A percentile compares a stretch with the other conserved stretches of the same genome.
Conservation (phyloP, 2,888 invertebrate species). For the Rotaria macrura region DNA sequence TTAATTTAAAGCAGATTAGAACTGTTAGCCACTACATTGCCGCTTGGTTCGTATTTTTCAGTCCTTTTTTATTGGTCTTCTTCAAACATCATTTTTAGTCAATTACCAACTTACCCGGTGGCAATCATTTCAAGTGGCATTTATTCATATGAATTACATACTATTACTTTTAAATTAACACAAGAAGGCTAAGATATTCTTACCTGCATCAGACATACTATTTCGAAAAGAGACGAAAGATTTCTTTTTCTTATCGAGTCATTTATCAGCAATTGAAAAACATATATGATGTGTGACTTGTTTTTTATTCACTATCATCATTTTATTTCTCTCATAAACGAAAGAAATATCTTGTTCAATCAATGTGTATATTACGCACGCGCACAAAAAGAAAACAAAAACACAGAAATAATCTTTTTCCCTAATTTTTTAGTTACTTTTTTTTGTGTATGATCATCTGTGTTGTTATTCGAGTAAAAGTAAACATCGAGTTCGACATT, state of each 20-base stretch:
- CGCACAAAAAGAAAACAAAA: not conserved
- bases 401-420: not conserved
- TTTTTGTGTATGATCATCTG: not conserved
- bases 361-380: slow-evolving; percentile 5
- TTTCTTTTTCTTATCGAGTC: not conserved
- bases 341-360: not conserved
- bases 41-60: too few species aligned
- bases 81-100: too few species aligned
- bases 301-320: slow-evolving; percentile 7
- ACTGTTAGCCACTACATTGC: too few species aligned
- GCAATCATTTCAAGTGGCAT: too few species aligned
- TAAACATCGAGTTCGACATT: not conserved
- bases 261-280: not conserved
- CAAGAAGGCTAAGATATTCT: too few species aligned
- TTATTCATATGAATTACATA: too few species aligned
- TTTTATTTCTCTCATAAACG: not conserved
- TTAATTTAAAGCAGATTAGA: too few species aligned
- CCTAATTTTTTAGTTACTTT: not conserved
- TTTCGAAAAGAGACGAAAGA: too few species aligned
- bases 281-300: not conserved
- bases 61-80: too few species aligned
- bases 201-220: too few species aligned
- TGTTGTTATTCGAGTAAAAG: not conserved
- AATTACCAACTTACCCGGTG: too few species aligned
- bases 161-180: too few species aligned